Conservation (phyloP, 2,113 vertebrate genomes). For the Lophura nycthemera region DNA sequence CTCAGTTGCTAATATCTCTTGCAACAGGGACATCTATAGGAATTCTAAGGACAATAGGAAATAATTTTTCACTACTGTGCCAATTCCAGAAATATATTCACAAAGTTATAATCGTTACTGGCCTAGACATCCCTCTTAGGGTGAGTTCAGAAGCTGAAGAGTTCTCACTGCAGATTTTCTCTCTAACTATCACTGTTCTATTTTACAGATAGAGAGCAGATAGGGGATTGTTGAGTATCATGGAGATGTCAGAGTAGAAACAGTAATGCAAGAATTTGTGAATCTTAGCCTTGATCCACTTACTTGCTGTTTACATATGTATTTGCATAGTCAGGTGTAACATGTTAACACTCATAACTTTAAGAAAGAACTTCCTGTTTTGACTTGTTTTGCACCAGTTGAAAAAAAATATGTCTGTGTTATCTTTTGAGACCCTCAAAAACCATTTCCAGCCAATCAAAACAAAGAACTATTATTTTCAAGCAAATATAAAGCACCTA, state of each 20-base stretch:
- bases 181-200: slow-evolving; percentile 35
- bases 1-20: slow-evolving; percentile 27
- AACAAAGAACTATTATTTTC: background rate
- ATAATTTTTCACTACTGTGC: background rate
- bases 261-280: fast-evolving
- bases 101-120: slow-evolving; percentile 12
- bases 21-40: background rate
- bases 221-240: slow-evolving; percentile 32
- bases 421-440: background rate
- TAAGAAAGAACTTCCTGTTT: background rate
- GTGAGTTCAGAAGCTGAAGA: background rate
- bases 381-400: background rate
- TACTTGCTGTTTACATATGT: background rate
- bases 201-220: slow-evolving; percentile 11
- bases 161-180: slow-evolving; percentile 29
- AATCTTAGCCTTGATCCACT: fast-evolving
- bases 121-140: background rate
- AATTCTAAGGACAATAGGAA: background rate
- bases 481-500: background rate
- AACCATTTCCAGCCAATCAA: fast-evolving
- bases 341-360: background rate
- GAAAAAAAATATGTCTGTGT: background rate
- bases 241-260: background rate
- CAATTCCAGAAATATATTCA: background rate
- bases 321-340: background rate